Percentiles rank a stretch among this genome's conserved stretches.
Evolutionary conservation across 1,140 invertebrate species (phyloP).

Genomic region (Drosophila lowei): DNA sequence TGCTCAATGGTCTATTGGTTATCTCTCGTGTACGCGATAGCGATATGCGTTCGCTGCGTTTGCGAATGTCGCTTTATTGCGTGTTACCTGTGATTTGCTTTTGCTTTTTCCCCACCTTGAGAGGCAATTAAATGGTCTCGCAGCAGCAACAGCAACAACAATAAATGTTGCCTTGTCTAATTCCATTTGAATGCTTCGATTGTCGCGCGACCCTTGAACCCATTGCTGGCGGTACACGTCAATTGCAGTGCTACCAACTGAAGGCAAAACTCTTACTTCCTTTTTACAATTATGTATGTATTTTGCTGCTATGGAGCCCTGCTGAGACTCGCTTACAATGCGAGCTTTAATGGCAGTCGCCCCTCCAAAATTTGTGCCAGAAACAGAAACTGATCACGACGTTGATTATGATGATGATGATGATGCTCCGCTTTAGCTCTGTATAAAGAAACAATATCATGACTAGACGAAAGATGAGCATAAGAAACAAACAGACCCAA

Average conservation of each 20-base stretch:
- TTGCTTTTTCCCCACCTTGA: constrained; percentile 32
- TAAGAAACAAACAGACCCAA: constrained; percentile 47
- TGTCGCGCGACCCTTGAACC: constrained; percentile 42
- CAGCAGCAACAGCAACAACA: constrained; percentile 12
- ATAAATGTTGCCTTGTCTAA: constrained; percentile 4
- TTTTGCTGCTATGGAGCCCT: too few relatives aligned
- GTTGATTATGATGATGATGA: constrained; percentile 24
- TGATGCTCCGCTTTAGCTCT: constrained; percentile 31
- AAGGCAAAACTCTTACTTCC: constrained; percentile 1
- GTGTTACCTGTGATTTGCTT: constrained; percentile 52
- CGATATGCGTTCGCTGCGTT: constrained; percentile 32
- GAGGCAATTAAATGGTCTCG: constrained; percentile 32
- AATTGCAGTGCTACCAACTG: constrained; percentile 16
- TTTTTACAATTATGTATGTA: constrained; percentile 17
- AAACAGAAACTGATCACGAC: constrained; percentile 27
- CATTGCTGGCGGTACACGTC: constrained; percentile 30
- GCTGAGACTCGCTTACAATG: constrained; percentile 29
- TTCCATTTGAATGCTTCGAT: constrained; percentile 33
- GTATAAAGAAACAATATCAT: constrained; percentile 36
- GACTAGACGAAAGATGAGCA: constrained; percentile 51
- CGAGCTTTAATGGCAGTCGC: constrained; percentile 22
- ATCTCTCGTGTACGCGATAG: constrained; percentile 38
- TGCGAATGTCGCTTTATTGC: constrained; percentile 50
- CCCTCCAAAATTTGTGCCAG: constrained; percentile 43
- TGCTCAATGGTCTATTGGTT: constrained; percentile 33